Percentiles rank a stretch among this genome's conserved stretches.
These are phyloP conservation scores for Cheilosia impressa DNA, from an alignment of 2,888 invertebrate species.

Conservation along the genomic window DNA sequence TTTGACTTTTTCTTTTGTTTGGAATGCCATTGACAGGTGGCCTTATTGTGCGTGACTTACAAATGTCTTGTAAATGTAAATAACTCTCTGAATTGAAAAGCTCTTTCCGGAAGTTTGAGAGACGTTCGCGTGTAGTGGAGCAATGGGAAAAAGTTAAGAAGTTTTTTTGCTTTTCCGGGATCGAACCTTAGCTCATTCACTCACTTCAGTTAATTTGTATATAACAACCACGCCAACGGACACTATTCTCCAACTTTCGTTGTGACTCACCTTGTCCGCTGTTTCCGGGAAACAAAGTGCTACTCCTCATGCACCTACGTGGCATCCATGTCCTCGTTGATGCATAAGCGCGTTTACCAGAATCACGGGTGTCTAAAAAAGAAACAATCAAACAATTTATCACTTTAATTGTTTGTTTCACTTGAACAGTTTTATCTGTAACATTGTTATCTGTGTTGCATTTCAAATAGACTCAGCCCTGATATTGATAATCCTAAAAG, in stretches of 20 bases:
- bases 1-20: too few species aligned
- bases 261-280: conserved; percentile 57
- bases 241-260: background rate
- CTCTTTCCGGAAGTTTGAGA: too few species aligned
- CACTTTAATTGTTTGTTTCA: conserved; percentile 41
- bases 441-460: conserved; percentile 50
- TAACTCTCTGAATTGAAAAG: too few species aligned
- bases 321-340: conserved; percentile 68
- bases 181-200: too few species aligned
- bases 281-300: conserved; percentile 59
- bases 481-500: conserved; percentile 55
- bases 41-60: too few species aligned
- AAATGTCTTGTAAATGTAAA: too few species aligned
- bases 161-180: too few species aligned
- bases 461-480: conserved; percentile 44
- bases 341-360: conserved; percentile 18
- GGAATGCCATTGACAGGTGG: too few species aligned
- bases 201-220: too few species aligned
- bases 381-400: conserved; percentile 32
- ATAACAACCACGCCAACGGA: background rate
- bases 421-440: conserved; percentile 50
- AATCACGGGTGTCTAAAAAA: conserved; percentile 32
- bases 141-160: too few species aligned
- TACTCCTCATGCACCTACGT: conserved; percentile 57
- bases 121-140: too few species aligned